Base-by-base conservation (phyloP, 30 jellyfish, hydroid and myxozoan genomes). In the Haliclystus octoradiatus region DNA sequence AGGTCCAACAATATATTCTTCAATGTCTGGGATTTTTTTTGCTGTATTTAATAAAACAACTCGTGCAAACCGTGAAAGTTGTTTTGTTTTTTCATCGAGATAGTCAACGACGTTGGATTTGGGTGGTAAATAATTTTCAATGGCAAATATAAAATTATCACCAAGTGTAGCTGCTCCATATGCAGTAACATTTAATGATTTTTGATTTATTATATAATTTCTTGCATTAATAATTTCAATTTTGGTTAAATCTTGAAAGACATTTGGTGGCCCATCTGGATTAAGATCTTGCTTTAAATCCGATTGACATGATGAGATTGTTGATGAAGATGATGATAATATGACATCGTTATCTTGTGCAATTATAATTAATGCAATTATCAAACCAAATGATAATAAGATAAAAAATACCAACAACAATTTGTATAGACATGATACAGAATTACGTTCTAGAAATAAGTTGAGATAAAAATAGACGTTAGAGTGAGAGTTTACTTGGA, bases 21-120 rank as follows among this genome's bases (percentile, higher is more conserved):
- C 94, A 22, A 82, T 84, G 52, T 77, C 68, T 2, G 96, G 84
- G 14, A 62, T 31, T 33, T 73, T 31, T 34, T 53, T 70, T 24
- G 72, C 93, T 5, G 88, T 93, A 34, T 85, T 78, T n/a, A 63
- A 66, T 1, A 85, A 50, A 25, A 78, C 51, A 2, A 70, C 93
- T 35, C 91, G 74, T 2, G 96, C 96, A n/a, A 86, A 49, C 31
- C 96, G 63, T 15, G 40, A 73, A 2, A 93, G 96, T 63, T 72
- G 69, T 0, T 34, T 31, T 23, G 92, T 89, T 32, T 73, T 72
- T 22, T 31, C 47, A 57, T 85, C 92, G 31, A 85, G 66, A 49
- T 64, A 72, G 25, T 23, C 50, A 22, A 85, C 62, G 14, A 69
- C 96, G 13, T 85, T 78, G 0, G 66, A 14, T 35, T 85, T 85